Base-by-base conservation (phyloP, 1,140 invertebrate species). In the Zaprionus gabonicus region DNA sequence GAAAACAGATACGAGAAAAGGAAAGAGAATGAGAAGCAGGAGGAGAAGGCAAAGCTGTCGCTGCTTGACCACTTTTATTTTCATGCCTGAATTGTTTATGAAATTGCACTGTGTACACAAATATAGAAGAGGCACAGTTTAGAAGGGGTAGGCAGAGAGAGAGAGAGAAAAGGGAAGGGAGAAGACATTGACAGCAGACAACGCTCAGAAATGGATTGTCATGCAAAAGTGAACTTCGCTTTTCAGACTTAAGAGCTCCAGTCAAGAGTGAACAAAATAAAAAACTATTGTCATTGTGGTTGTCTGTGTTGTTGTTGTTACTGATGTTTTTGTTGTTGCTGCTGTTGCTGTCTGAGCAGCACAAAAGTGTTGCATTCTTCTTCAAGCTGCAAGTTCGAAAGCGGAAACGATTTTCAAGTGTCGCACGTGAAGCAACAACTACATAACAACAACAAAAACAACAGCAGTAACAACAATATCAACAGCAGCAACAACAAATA, bases 171-270 rank as follows among this genome's bases (percentile, higher is more conserved):
- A 34, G 44, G 46, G 59, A 66, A 31, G 25, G 49, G 17, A 17
- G 17, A 17, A 56, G 49, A 27, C 44, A 49, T 23, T 15, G 46
- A 36, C 38, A 56, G 25, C 62, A 55, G 13, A 55, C 49, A 66
- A 53, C 49, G 38, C 72, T 46, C 59, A 80, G 66, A 86, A 86
- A 87, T 87, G 85, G 82, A 86, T 86, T 86, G 82, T 86, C 82
- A 86, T 86, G 82, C 82, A 87, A 86, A 86, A 86, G 79, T 85
- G 82, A 86, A 86, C 82, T 85, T 85, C 71, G 79, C 80, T 81
- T 85, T 69, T 65, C 58, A 46, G 72, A 83, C 72, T 69, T 51
- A 66, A 85, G 74, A 81, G 70, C 71, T 64, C 75, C 75, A 80
- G 78, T 84, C 73, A 84, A 84, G 81, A 85, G 82, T 73, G 59